Conservation (phyloP, 2,113 vertebrate species). For the Amazona vittata region DNA sequence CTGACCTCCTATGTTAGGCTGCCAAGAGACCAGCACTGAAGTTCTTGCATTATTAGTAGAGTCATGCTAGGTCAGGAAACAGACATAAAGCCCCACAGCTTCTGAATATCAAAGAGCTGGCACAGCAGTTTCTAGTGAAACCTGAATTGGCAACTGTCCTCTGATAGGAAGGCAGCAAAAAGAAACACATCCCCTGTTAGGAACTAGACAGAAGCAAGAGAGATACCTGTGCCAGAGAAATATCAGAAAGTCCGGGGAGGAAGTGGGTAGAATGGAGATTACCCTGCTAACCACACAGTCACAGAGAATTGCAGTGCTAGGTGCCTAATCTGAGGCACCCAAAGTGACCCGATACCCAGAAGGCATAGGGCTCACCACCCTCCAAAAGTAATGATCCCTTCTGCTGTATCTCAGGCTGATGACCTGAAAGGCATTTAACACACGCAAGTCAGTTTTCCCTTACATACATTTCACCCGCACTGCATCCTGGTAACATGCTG, state of each 20-base stretch:
- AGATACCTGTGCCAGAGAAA: background rate
- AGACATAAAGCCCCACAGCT: slow-evolving; percentile 13
- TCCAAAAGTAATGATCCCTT: background rate
- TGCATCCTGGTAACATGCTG: background rate
- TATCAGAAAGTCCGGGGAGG: background rate
- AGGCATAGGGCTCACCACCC: background rate
- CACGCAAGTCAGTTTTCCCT: background rate
- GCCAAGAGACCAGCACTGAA: slow-evolving; percentile 7
- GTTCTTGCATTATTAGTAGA: slow-evolving; percentile 20
- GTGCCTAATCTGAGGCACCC: background rate
- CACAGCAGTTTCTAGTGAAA: background rate
- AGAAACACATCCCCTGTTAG: background rate
- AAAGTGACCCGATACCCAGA: background rate
- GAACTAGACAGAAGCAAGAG: background rate
- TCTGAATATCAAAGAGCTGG: slow-evolving; percentile 40
- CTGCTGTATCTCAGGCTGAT: background rate
- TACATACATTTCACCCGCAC: background rate
- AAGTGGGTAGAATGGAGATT: background rate
- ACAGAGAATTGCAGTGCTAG: background rate
- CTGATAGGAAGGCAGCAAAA: background rate
- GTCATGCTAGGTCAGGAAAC: slow-evolving; percentile 41
- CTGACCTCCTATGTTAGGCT: slow-evolving; percentile 17
- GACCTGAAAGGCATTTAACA: background rate
- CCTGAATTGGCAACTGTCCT: background rate
- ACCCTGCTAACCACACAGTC: background rate